Evolutionary conservation across 2,797 vertebrate genomes (phyloP).

Genomic region (Chaetophractus vellerosus): DNA sequence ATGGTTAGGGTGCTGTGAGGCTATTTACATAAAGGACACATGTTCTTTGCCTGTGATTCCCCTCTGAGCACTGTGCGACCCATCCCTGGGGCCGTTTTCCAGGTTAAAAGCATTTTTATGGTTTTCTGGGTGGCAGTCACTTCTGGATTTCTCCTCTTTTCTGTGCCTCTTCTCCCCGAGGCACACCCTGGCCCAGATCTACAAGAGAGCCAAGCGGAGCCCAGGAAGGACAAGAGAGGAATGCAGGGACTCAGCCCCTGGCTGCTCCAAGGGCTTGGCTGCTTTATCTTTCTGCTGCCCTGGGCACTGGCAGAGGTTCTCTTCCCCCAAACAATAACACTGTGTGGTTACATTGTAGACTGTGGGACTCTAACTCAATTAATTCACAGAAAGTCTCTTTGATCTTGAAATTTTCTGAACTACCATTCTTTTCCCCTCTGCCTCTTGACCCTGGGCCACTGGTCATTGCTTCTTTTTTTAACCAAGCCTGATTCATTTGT

Average conservation of each 20-base stretch:
- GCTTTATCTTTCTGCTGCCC: neutral
- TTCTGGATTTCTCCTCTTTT: conserved; percentile 59
- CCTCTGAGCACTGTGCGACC: neutral
- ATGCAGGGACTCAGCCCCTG: neutral
- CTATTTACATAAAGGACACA: neutral
- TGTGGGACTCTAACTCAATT: neutral
- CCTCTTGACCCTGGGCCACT: neutral
- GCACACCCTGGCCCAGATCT: conserved; percentile 55
- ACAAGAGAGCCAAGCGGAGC: neutral
- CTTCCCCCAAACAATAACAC: neutral
- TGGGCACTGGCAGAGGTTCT: neutral
- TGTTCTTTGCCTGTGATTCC: neutral
- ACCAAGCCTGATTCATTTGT: neutral
- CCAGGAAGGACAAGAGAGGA: conserved; percentile 6
- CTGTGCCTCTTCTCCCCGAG: conserved; percentile 28
- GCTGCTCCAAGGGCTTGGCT: neutral
- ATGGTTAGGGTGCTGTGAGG: neutral
- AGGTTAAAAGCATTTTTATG: conserved; percentile 73
- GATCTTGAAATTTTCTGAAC: conserved; percentile 47
- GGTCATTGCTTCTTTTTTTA: neutral
- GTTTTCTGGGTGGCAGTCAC: neutral
- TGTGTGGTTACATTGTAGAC: neutral
- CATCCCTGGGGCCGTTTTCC: neutral
- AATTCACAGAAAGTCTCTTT: conserved; percentile 2
- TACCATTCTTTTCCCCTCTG: neutral